Base-by-base conservation (phyloP, 2,797 vertebrate genomes). In the Enteromius argenteus region DNA sequence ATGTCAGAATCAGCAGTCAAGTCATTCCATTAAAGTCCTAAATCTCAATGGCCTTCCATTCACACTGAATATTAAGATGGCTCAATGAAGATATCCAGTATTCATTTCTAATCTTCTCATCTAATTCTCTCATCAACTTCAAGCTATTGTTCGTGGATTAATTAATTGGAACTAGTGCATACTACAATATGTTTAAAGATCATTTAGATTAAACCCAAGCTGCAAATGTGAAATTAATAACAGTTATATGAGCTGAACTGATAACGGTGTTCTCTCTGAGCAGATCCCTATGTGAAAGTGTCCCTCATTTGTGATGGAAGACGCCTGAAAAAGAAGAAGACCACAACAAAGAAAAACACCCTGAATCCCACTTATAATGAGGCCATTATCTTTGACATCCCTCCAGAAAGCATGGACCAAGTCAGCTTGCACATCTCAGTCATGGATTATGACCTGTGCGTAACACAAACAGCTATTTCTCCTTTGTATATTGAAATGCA, bases 381-480 rank as follows among this genome's bases (percentile, higher is more conserved):
- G 94, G 98, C 98, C 92, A 97, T 99, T 93, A 99, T 99, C 94
- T 99, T 99, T 80, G 98, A 99, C 95, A 99, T 99, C 81, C 98
- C 98, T 0, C 98, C 98, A 0, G 98, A 99, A 92, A 99, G 96
- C 85, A 99, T 99, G 98, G 98, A 99, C 92, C 97, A 99, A 90
- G 98, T 99, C 96, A 98, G 96, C 91, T 94, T 99, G 86, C 96
- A 99, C 93, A 98, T 99, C 94, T 99, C 98, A 0, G 96, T 99
- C 89, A 99, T 99, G 97, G 98, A 99, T 93, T 99, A 99, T 0
- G 98, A 99, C 51, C 89, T 98, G 98, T 99, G 95, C 66, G 97
- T 64, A 64, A 15, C 35, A 69, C 66, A 42, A 23, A 67, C 42
- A 32, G 9, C 69, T 67, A 21, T 1, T 27, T 64, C 9, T 58